Conservation (phyloP, 2,797 vertebrate species). For the Halcyon chelicuti region DNA sequence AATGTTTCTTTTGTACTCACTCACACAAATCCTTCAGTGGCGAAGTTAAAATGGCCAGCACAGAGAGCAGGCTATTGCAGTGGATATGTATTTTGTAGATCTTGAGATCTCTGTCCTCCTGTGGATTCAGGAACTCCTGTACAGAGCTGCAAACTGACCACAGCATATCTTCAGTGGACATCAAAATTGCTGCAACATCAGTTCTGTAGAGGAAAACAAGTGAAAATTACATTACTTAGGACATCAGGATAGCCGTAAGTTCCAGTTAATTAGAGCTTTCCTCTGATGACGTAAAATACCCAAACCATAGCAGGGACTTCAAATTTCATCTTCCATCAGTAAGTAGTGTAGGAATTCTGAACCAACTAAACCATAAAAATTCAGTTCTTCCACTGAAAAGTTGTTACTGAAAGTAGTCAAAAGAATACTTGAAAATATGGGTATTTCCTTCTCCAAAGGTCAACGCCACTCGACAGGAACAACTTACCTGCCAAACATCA, state of each 20-base stretch:
- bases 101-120: conserved; percentile 74
- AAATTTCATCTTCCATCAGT: not conserved
- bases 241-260: not conserved
- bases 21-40: conserved; percentile 85
- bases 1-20: conserved; percentile 80
- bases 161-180: conserved; percentile 89
- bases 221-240: not conserved
- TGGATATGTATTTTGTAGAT: conserved; percentile 88
- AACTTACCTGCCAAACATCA: not conserved
- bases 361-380: not conserved
- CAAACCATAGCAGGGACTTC: not conserved
- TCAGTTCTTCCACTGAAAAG: not conserved
- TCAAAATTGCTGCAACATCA: conserved; percentile 89
- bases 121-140: conserved; percentile 80
- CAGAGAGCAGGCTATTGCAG: conserved; percentile 88
- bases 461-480: not conserved
- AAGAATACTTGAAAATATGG: not conserved
- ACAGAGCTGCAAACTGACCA: conserved; percentile 89
- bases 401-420: not conserved
- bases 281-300: not conserved
- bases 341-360: not conserved
- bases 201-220: conserved; percentile 73
- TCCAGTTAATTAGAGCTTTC: not conserved
- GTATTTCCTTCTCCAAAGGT: not conserved
- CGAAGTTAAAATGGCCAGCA: conserved; percentile 86